Evolutionary conservation across 35 echinoderm and acorn worm species (phyloP).

Genomic region (Ptychodera flava): DNA sequence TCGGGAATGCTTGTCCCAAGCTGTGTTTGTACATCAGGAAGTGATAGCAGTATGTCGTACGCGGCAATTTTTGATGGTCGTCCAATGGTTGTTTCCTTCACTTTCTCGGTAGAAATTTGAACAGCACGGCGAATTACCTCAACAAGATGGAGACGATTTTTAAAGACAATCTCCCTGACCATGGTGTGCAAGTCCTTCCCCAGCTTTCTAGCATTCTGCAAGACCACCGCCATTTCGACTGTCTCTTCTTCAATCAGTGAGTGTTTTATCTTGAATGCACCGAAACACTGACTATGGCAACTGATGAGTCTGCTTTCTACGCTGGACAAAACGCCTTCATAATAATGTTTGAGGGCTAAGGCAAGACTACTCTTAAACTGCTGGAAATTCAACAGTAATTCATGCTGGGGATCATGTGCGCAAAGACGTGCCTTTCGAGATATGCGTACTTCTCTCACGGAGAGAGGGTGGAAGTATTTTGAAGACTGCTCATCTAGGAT

Average conservation of each 20-base stretch:
- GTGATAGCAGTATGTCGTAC: not conserved
- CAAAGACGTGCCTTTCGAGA: not conserved
- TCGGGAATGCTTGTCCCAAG: not conserved
- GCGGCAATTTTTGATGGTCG: not conserved
- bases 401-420: not conserved
- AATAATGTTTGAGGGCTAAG: not conserved
- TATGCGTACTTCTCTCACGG: not conserved
- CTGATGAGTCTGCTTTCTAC: not conserved
- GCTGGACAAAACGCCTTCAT: not conserved
- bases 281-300: not conserved
- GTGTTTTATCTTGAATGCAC: not conserved
- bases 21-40: not conserved
- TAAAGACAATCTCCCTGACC: not conserved
- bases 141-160: not conserved
- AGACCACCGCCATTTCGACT: not conserved
- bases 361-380: not conserved
- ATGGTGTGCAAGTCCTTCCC: not conserved
- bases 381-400: not conserved
- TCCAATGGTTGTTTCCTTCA: not conserved
- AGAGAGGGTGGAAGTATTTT: not conserved
- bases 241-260: not conserved
- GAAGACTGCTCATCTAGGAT: not conserved
- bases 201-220: not conserved
- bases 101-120: not conserved
- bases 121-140: not conserved